Percentiles rank a stretch among this genome's conserved stretches.
phyloP scores from a whole-genome alignment of 2,113 vertebrate species.

The Helogale parvula region DNA sequence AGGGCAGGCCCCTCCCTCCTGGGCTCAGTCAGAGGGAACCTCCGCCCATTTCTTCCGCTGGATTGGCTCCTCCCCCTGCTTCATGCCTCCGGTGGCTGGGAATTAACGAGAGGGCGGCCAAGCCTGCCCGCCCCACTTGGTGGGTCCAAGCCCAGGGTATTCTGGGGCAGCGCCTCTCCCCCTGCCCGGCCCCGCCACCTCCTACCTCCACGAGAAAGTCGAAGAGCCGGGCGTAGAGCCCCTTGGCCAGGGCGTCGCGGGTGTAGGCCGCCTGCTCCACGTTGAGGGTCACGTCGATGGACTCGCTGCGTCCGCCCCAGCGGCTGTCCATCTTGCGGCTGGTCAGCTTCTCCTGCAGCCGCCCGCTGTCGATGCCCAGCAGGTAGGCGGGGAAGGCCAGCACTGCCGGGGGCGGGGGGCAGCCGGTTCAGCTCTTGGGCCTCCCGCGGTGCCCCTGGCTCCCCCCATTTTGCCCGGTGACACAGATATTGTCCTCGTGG shows the following conservation, averaged over 20 bases:
- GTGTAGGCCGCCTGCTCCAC: constrained; percentile 96
- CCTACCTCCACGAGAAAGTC: constrained; percentile 97
- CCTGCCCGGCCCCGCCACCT: background rate
- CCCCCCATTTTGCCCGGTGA: background rate
- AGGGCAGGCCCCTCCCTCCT: background rate
- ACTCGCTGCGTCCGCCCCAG: constrained; percentile 95
- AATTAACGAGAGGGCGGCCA: background rate
- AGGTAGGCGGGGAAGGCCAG: constrained; percentile 96
- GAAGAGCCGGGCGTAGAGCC: constrained; percentile 93
- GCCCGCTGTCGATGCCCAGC: constrained; percentile 91
- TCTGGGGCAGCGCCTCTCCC: background rate
- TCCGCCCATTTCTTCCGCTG: background rate
- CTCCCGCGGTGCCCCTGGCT: background rate
- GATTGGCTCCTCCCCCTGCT: background rate
- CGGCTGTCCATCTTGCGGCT: constrained; percentile 98
- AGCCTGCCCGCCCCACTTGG: background rate
- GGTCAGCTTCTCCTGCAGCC: constrained; percentile 95
- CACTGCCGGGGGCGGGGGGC: constrained; percentile 77
- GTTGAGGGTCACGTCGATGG: constrained; percentile 95
- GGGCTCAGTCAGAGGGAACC: background rate
- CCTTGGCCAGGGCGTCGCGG: constrained; percentile 95
- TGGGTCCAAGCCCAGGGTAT: background rate
- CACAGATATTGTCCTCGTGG: rapidly evolving
- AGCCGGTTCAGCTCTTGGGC: background rate
- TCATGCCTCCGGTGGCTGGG: background rate